Base-by-base conservation (phyloP, 2,113 vertebrate species). In the Neotragus moschatus region DNA sequence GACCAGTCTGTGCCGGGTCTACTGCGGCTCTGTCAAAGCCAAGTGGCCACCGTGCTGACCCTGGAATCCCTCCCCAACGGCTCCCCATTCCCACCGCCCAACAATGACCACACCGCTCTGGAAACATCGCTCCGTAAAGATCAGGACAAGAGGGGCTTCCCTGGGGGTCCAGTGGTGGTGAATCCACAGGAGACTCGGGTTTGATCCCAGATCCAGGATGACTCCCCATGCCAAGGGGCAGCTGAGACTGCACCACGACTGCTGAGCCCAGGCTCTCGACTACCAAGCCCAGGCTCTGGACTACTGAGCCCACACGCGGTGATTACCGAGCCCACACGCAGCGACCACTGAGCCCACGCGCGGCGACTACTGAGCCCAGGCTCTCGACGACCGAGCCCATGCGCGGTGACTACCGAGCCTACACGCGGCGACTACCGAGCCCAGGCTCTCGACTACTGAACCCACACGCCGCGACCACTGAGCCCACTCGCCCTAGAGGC, bases 281-380 rank as follows among this genome's bases (percentile, higher is more conserved):
- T 13, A 60, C 56, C n/a, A n/a, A n/a, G 61, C 61, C 33, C 33
- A n/a, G 5, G 5, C 56, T 58, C 56, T 12, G 0, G 11, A 60
- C 11, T 13, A 60, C 56, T n/a, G n/a, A 53, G 51, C 16, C 51
- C 16, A 53, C 51, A 53, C 6, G 1, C 0, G 16, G 16, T 0
- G 16, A 53, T 16, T 51, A 17, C 51, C 6, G 16, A 51, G 51
- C 51, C 49, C 14, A 5, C 49, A 16, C 1, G 51, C 1, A 15
- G 1, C 0, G 51, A 51, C 51, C 15, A 17, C 15, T 17, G 51
- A 51, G 51, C 51, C 51, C 51, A 6, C 49, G 5, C 14, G 15
- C 15, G 51, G 51, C 0, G 5, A 28, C 26, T 60, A 5, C 26
- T 28, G 26, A 28, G 58, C 58, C n/a, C n/a, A n/a, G n/a, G n/a